Evolutionary conservation across 2,888 invertebrate species (phyloP).

Genomic region (Drosophila rubida): DNA sequence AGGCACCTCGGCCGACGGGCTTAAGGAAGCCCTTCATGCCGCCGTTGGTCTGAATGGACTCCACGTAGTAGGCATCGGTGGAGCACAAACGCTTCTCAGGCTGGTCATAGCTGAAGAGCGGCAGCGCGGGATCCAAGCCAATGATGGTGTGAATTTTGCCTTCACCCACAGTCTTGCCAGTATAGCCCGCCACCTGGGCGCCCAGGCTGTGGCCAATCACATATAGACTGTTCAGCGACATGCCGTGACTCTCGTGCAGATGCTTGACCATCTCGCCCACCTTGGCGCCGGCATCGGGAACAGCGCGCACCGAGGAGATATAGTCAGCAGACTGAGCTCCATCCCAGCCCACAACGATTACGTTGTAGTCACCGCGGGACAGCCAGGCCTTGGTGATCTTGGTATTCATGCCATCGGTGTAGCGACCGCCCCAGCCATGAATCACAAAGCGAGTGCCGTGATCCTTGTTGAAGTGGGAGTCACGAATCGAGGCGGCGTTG

Average conservation of each 20-base stretch:
- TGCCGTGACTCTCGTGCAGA: slow-evolving; percentile 85
- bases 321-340: slow-evolving; percentile 87
- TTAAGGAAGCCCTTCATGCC: slow-evolving; percentile 79
- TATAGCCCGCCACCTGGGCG: slow-evolving; percentile 87
- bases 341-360: slow-evolving; percentile 87
- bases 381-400: slow-evolving; percentile 85
- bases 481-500: slow-evolving; percentile 32
- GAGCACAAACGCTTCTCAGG: slow-evolving; percentile 68
- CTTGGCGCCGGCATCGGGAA: slow-evolving; percentile 69
- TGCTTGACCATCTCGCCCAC: slow-evolving; percentile 79
- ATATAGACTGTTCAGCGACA: slow-evolving; percentile 85
- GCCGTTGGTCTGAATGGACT: slow-evolving; percentile 83
- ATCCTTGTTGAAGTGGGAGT: slow-evolving; percentile 62
- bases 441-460: slow-evolving; percentile 82
- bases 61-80: slow-evolving; percentile 82
- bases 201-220: slow-evolving; percentile 87
- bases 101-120: slow-evolving; percentile 71
- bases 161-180: slow-evolving; percentile 86
- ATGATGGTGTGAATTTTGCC: slow-evolving; percentile 87
- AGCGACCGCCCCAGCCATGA: slow-evolving; percentile 87
- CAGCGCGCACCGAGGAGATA: slow-evolving; percentile 85
- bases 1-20: slow-evolving; percentile 85
- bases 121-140: slow-evolving; percentile 84
- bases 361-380: slow-evolving; percentile 86
- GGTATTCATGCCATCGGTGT: slow-evolving; percentile 82